A percentile compares a stretch with the other conserved stretches of the same genome.
Conservation (phyloP, 2,888 invertebrate species). For the Anticlea derivata region DNA sequence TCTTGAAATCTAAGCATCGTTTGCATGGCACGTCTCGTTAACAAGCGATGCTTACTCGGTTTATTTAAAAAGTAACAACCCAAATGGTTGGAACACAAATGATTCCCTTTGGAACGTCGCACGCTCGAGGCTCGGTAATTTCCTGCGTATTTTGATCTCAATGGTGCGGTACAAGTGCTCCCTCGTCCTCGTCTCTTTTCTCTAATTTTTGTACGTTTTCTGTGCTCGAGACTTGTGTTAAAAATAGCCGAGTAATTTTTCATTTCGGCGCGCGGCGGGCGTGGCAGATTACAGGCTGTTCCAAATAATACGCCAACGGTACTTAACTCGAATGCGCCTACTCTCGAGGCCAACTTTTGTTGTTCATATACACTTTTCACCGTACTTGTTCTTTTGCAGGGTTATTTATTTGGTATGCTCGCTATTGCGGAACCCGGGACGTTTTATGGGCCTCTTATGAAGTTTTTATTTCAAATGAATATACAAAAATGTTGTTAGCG, state of each 20-base stretch:
- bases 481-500: slow-evolving; percentile 56
- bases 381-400: slow-evolving; percentile 60
- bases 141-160: slow-evolving; percentile 83
- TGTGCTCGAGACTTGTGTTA: slow-evolving; percentile 77
- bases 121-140: slow-evolving; percentile 75
- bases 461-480: slow-evolving; percentile 65
- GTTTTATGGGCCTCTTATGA: slow-evolving; percentile 64
- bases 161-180: slow-evolving; percentile 82
- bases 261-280: slow-evolving; percentile 80
- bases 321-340: slow-evolving; percentile 71
- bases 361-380: slow-evolving; percentile 65
- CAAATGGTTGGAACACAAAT: slow-evolving; percentile 78
- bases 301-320: slow-evolving; percentile 76
- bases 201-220: slow-evolving; percentile 83
- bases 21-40: slow-evolving; percentile 63
- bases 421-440: slow-evolving; percentile 57
- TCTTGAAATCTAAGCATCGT: slow-evolving; percentile 52
- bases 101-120: slow-evolving; percentile 64
- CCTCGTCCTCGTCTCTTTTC: slow-evolving; percentile 78
- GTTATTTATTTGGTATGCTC: slow-evolving; percentile 58
- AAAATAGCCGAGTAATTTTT: slow-evolving; percentile 82
- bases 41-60: slow-evolving; percentile 70
- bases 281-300: slow-evolving; percentile 81
- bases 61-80: slow-evolving; percentile 78
- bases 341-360: slow-evolving; percentile 66